A percentile compares a stretch with the other conserved stretches of the same genome.
Conservation (phyloP, 2,797 vertebrate genomes). For the Neoniphon sammara region DNA sequence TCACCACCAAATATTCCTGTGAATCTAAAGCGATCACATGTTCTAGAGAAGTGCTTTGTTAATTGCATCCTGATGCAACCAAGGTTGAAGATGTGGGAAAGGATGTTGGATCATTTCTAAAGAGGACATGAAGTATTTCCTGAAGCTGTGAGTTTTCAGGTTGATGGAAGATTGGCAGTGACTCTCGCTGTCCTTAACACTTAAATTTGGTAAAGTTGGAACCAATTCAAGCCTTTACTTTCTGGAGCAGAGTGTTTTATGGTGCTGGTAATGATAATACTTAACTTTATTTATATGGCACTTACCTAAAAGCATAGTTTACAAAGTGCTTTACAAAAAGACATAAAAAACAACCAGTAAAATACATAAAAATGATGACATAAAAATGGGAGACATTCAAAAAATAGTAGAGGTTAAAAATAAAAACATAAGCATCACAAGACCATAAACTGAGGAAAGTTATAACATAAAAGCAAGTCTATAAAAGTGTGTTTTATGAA, state of each 20-base stretch:
- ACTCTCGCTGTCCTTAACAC: background rate
- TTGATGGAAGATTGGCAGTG: background rate
- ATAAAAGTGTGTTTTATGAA: slow-evolving; percentile 43
- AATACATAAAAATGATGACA: background rate
- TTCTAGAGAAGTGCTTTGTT: no score
- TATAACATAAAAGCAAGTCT: slow-evolving; percentile 23
- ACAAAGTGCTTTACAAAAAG: background rate
- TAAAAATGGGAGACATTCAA: slow-evolving; percentile 17
- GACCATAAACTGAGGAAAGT: slow-evolving; percentile 26
- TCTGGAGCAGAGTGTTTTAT: slow-evolving; percentile 17
- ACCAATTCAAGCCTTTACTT: slow-evolving; percentile 19
- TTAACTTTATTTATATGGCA: background rate
- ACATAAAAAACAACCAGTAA: background rate
- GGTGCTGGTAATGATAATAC: background rate
- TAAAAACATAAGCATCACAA: background rate
- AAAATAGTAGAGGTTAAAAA: slow-evolving; percentile 13
- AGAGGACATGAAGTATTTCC: slow-evolving; percentile 5
- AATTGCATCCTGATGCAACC: no score
- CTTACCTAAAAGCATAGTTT: slow-evolving; percentile 22
- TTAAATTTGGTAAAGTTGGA: background rate
- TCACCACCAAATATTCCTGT: no score
- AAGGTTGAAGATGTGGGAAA: no score
- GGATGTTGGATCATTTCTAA: background rate
- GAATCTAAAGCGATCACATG: no score
- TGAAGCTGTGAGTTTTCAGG: background rate